phyloP scores from a whole-genome alignment of 1,140 invertebrate species.

The Gonioctena quinquepunctata region DNA sequence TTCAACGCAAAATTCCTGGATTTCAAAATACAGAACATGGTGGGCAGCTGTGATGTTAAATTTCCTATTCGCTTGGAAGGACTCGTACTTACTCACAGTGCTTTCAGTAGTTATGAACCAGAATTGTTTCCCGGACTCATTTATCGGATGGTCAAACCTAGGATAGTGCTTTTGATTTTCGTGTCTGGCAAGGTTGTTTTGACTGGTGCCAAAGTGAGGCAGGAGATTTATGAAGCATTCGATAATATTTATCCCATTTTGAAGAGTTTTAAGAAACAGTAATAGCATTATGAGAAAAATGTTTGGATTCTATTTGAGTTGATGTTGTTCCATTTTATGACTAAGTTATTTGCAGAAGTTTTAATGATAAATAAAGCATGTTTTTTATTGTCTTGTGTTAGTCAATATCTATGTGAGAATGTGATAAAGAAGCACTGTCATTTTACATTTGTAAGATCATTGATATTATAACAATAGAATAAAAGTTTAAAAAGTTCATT shows the following conservation, averaged over 20 bases:
- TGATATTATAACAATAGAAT: too few species aligned
- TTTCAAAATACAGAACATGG: constrained; percentile 99
- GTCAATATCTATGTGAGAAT: too few species aligned
- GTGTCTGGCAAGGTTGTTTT: constrained; percentile 98
- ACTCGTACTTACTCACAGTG: constrained; percentile 92
- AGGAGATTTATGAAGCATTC: constrained; percentile 99
- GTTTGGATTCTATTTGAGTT: too few species aligned
- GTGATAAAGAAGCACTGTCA: too few species aligned
- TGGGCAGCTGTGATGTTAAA: constrained; percentile 98
- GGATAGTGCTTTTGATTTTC: constrained; percentile 98
- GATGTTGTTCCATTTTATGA: too few species aligned
- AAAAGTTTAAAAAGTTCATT: too few species aligned
- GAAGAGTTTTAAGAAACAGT: constrained; percentile 93
- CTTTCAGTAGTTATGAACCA: constrained; percentile 96
- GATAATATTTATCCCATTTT: constrained; percentile 99
- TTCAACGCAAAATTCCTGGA: constrained; percentile 96
- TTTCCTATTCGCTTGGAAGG: constrained; percentile 98
- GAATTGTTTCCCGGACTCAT: constrained; percentile 98
- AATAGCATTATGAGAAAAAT: too few species aligned
- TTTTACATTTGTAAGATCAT: too few species aligned
- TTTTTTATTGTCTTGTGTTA: too few species aligned
- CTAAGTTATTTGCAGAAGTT: too few species aligned
- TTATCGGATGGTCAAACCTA: constrained; percentile 98
- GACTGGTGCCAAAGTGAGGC: constrained; percentile 96
- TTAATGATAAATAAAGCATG: too few species aligned